These are phyloP conservation scores for Trichonephila inaurata DNA, from an alignment of 1,140 invertebrate genomes.

Conservation along the genomic window DNA sequence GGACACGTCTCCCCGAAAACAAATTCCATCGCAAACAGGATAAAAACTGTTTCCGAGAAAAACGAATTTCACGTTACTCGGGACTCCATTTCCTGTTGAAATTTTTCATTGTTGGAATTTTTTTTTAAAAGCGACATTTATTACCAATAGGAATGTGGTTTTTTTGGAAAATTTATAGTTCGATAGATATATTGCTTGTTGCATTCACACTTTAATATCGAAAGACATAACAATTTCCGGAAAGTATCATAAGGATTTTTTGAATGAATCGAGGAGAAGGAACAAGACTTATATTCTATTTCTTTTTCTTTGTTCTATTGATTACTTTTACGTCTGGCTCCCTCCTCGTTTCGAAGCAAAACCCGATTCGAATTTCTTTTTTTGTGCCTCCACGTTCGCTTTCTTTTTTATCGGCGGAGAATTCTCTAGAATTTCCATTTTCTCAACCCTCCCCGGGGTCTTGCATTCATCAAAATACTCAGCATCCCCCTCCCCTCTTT, in stretches of 20 bases:
- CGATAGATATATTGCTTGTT: constrained; percentile 44
- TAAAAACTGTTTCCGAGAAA: constrained; percentile 44
- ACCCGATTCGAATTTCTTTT: constrained; percentile 24
- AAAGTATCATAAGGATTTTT: constrained; percentile 32
- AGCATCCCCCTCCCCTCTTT: background rate
- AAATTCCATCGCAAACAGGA: constrained; percentile 44
- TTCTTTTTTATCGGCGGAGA: background rate
- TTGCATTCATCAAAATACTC: constrained; percentile 41
- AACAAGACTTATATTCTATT: background rate
- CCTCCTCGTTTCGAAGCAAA: constrained; percentile 33
- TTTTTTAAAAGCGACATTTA: constrained; percentile 32
- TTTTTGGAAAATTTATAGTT: constrained; percentile 19
- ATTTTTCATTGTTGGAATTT: background rate
- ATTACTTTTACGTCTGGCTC: constrained; percentile 41
- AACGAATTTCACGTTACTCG: constrained; percentile 48
- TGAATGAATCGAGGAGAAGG: background rate
- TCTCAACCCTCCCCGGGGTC: constrained; percentile 13
- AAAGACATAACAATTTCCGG: constrained; percentile 14
- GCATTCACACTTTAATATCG: constrained; percentile 36
- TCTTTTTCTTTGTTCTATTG: constrained; percentile 28
- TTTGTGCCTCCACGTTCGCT: background rate
- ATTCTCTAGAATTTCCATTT: constrained; percentile 21
- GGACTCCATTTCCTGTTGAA: constrained; percentile 46
- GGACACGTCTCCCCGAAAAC: constrained; percentile 26
- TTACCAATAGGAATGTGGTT: constrained; percentile 16